These are phyloP conservation scores for Ceyx melanurus DNA, from an alignment of 2,113 vertebrate species.

Conservation along the genomic window DNA sequence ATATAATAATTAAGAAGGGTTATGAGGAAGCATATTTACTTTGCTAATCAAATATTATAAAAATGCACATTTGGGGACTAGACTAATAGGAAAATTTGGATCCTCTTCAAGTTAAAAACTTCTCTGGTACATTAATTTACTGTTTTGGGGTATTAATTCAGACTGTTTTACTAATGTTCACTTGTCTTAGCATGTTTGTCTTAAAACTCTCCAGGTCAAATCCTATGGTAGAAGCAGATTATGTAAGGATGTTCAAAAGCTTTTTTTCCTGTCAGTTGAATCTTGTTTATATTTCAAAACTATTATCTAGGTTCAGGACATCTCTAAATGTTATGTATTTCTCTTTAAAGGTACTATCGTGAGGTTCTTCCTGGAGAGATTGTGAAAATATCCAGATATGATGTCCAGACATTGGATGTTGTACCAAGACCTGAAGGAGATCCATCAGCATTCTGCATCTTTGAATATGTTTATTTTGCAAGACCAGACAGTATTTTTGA, in stretches of 20 bases:
- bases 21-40: background rate
- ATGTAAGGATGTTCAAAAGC: background rate
- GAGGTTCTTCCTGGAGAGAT: slow-evolving; percentile 97
- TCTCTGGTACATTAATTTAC: background rate
- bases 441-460: slow-evolving; percentile 94
- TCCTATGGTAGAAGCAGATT: background rate
- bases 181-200: background rate
- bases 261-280: background rate
- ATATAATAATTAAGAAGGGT: background rate
- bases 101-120: background rate
- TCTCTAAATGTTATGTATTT: background rate
- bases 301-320: background rate
- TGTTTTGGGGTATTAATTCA: background rate
- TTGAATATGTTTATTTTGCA: slow-evolving; percentile 99
- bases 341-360: slow-evolving; percentile 85
- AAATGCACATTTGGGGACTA: background rate
- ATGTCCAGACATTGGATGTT: slow-evolving; percentile 84
- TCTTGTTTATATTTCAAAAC: background rate
- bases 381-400: slow-evolving; percentile 90
- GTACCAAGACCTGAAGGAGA: slow-evolving; percentile 86
- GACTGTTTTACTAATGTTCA: background rate
- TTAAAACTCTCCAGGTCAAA: background rate
- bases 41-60: background rate
- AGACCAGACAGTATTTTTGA: slow-evolving; percentile 98
- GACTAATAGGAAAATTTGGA: background rate